phyloP scores from a whole-genome alignment of 2,888 invertebrate species.

The Perizoma flavofasciatum region DNA sequence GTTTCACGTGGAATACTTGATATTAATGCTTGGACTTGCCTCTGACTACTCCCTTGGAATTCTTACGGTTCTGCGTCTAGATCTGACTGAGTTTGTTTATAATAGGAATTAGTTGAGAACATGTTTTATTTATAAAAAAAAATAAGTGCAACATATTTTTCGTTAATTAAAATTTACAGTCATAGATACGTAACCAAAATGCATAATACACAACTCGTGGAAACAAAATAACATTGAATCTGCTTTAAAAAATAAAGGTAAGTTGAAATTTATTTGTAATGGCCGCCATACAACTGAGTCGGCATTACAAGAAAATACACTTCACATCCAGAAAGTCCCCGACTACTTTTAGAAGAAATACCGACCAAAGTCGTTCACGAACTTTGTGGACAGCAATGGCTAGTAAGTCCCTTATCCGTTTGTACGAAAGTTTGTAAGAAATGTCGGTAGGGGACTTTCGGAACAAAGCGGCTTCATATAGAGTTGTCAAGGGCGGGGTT shows the following conservation, averaged over 20 bases:
- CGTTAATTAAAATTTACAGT: constrained; percentile 20
- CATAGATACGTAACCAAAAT: constrained; percentile 37
- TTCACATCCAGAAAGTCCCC: constrained; percentile 54
- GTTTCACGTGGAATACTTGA: too few species aligned
- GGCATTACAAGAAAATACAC: constrained; percentile 73
- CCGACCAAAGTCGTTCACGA: constrained; percentile 40
- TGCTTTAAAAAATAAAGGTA: constrained; percentile 67
- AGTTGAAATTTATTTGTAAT: constrained; percentile 73
- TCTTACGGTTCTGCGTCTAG: too few species aligned
- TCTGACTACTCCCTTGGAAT: too few species aligned
- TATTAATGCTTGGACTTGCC: too few species aligned
- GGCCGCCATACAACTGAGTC: constrained; percentile 66
- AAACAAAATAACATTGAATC: constrained; percentile 56
- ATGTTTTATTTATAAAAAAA: too few species aligned
- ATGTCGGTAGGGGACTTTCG: constrained; percentile 58
- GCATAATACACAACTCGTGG: constrained; percentile 39
- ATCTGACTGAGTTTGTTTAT: too few species aligned
- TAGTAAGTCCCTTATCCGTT: constrained; percentile 44
- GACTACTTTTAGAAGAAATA: constrained; percentile 44
- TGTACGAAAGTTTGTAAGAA: constrained; percentile 35
- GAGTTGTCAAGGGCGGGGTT: constrained; percentile 86
- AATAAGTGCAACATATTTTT: not conserved
- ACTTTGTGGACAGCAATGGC: constrained; percentile 48
- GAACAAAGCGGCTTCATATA: constrained; percentile 77
- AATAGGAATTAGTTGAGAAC: too few species aligned